Percentiles rank a stretch among this genome's conserved stretches.
Evolutionary conservation across 2,888 invertebrate species (phyloP).

Genomic region (Ecdyonurus torrentis): DNA sequence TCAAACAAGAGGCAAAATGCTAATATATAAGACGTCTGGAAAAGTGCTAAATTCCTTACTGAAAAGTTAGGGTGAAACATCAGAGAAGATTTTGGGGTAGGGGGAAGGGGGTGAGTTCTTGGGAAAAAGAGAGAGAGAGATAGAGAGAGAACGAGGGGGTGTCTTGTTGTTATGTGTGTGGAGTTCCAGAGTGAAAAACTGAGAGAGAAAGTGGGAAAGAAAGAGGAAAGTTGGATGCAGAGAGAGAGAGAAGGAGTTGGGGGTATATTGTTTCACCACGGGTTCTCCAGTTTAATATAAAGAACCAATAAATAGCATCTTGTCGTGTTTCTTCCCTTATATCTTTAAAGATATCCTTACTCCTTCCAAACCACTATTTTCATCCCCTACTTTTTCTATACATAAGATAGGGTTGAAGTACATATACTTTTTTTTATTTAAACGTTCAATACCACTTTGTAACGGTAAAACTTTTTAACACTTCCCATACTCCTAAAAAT

Average conservation of each 20-base stretch:
- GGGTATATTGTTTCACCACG: background rate
- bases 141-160: too few species aligned
- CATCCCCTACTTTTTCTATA: too few species aligned
- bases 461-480: background rate
- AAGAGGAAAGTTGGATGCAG: background rate
- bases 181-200: too few species aligned
- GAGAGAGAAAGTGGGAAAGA: background rate
- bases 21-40: background rate
- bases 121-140: too few species aligned
- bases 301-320: background rate
- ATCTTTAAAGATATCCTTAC: background rate
- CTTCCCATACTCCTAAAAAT: too few species aligned
- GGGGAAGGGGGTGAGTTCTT: too few species aligned
- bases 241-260: background rate
- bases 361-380: too few species aligned
- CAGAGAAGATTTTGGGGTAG: background rate
- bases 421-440: too few species aligned
- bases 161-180: too few species aligned
- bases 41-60: background rate
- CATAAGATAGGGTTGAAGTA: too few species aligned
- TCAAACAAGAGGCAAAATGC: too few species aligned
- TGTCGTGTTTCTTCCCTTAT: background rate
- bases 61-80: too few species aligned
- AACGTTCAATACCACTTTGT: background rate
- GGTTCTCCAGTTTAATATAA: background rate